phyloP scores from a whole-genome alignment of 2,888 invertebrate species.

The Himalopsyche kuldschensis region DNA sequence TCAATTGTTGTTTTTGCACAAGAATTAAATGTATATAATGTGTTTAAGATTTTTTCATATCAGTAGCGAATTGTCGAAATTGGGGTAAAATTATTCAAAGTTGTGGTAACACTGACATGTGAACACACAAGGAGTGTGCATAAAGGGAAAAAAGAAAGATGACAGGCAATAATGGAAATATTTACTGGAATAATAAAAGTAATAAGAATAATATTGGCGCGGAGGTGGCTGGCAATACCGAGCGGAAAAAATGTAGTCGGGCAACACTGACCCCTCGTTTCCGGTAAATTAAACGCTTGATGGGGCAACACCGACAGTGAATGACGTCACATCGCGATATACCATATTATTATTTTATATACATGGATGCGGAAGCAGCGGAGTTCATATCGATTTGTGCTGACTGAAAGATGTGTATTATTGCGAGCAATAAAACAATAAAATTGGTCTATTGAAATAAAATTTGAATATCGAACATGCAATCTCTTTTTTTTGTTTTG shows the following conservation, averaged over 20 bases:
- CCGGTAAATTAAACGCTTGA: neutral
- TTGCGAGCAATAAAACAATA: neutral
- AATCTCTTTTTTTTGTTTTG: no score
- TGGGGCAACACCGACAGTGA: neutral
- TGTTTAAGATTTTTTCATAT: no score
- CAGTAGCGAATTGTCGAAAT: no score
- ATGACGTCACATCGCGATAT: neutral
- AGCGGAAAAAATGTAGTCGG: neutral
- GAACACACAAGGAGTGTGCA: neutral
- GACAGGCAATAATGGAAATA: slow-evolving; percentile 25
- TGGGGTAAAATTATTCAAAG: neutral
- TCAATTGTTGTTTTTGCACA: no score
- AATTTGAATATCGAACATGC: neutral
- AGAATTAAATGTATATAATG: no score
- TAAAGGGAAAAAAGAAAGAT: slow-evolving; percentile 11
- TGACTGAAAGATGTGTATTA: neutral
- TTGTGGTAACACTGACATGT: neutral
- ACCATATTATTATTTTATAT: neutral
- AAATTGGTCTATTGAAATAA: neutral
- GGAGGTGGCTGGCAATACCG: neutral
- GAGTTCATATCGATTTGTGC: neutral
- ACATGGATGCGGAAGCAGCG: neutral
- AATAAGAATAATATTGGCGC: slow-evolving; percentile 17
- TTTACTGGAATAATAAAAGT: slow-evolving; percentile 11
- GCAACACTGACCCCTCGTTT: neutral